Evolutionary conservation across 2,797 vertebrate genomes (phyloP).

Genomic region (Spondyliosoma cantharus): DNA sequence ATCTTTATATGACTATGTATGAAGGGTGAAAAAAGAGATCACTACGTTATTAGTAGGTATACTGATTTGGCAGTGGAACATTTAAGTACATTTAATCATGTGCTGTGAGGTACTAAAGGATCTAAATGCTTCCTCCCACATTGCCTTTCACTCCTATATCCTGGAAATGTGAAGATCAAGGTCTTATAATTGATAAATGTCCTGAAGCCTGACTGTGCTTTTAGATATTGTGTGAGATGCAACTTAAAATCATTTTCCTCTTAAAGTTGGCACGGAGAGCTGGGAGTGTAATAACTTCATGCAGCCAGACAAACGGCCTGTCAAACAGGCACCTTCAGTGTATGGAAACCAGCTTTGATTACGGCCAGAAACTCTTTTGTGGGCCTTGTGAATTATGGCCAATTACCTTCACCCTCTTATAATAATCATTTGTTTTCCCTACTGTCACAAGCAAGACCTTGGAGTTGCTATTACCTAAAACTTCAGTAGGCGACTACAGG

Average conservation of each 20-base stretch:
- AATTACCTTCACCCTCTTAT: slow-evolving; percentile 72
- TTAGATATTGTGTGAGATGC: slow-evolving; percentile 31
- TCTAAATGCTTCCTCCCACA: background rate
- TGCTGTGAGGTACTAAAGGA: background rate
- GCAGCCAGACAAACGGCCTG: slow-evolving; percentile 70
- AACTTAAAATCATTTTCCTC: slow-evolving; percentile 21
- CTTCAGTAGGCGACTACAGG: slow-evolving; percentile 77
- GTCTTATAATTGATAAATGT: slow-evolving; percentile 25
- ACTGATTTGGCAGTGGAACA: background rate
- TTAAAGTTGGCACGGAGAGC: slow-evolving; percentile 32
- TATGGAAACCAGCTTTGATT: slow-evolving; percentile 74
- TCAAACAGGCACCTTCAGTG: slow-evolving; percentile 67
- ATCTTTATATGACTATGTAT: background rate
- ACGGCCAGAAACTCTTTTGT: slow-evolving; percentile 54
- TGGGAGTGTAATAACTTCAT: slow-evolving; percentile 51
- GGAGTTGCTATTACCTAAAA: slow-evolving; percentile 74
- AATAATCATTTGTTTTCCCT: slow-evolving; percentile 77
- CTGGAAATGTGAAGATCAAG: slow-evolving; percentile 17
- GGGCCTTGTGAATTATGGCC: slow-evolving; percentile 75
- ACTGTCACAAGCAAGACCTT: slow-evolving; percentile 67
- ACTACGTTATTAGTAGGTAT: background rate
- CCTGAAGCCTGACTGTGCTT: slow-evolving; percentile 11
- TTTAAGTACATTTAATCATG: slow-evolving; percentile 6
- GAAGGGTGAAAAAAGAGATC: background rate
- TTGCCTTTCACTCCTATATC: background rate